These are phyloP conservation scores for Diloba caeruleocephala DNA, from an alignment of 2,888 invertebrate genomes.

Conservation along the genomic window DNA sequence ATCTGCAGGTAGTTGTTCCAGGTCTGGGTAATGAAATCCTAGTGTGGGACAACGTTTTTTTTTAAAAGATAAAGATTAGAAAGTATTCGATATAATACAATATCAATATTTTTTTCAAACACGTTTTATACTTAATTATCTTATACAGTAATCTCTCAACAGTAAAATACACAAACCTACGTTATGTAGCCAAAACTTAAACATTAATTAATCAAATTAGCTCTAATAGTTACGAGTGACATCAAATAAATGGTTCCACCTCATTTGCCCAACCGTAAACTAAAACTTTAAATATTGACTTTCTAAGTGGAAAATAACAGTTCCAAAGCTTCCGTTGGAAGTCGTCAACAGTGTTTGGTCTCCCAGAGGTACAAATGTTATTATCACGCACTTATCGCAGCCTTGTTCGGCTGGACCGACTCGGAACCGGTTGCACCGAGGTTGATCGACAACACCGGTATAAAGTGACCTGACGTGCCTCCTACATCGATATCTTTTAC, in stretches of 20 bases:
- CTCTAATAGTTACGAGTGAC: constrained; percentile 28
- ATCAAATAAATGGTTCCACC: constrained; percentile 22
- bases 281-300: constrained; percentile 27
- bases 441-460: constrained; percentile 62
- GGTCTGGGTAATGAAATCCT: too few species aligned
- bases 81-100: too few species aligned
- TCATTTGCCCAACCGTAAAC: constrained; percentile 19
- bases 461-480: constrained; percentile 53
- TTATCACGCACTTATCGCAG: constrained; percentile 74
- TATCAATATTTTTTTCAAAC: constrained; percentile 39
- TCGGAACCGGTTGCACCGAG: constrained; percentile 81
- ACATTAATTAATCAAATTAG: constrained; percentile 20
- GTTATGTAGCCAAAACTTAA: constrained; percentile 13
- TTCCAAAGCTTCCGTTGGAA: constrained; percentile 31
- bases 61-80: too few species aligned
- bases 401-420: constrained; percentile 67
- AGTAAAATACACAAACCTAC: constrained; percentile 22
- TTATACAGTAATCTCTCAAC: constrained; percentile 10
- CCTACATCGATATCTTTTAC: constrained; percentile 14
- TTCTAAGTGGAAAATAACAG: constrained; percentile 31
- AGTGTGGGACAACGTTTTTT: too few species aligned
- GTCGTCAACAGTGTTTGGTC: constrained; percentile 31
- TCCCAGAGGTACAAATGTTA: constrained; percentile 65
- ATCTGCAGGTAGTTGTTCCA: too few species aligned
- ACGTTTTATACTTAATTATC: constrained; percentile 40